A percentile compares a stretch with the other conserved stretches of the same genome.
Conservation (phyloP, 2,113 vertebrate species). For the Siniperca chuatsi region DNA sequence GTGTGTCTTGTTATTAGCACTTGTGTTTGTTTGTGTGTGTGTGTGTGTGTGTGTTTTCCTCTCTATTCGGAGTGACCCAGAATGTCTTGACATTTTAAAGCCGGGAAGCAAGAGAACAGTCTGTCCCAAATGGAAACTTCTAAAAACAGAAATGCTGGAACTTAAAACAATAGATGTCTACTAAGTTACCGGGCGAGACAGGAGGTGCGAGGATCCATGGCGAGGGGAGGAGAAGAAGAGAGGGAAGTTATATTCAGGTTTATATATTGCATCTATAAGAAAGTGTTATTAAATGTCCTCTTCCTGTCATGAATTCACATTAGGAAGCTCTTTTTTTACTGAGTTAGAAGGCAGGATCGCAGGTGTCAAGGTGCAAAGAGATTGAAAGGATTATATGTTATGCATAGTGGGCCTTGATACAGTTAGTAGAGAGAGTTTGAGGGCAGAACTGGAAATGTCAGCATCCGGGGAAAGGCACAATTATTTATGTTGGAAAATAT, state of each 20-base stretch:
- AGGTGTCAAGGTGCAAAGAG: not conserved
- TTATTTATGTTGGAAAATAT: constrained; percentile 5
- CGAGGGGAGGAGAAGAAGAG: not conserved
- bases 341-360: not conserved
- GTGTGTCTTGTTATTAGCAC: not conserved
- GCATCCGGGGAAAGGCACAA: not conserved
- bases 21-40: not conserved
- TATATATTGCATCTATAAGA: not conserved
- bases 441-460: not conserved
- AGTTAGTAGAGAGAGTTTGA: not conserved
- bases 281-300: constrained; percentile 4
- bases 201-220: too few relatives aligned
- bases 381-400: not conserved
- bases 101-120: constrained; percentile 28
- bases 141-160: constrained; percentile 47
- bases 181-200: not conserved
- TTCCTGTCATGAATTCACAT: not conserved
- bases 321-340: not conserved
- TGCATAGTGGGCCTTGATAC: not conserved
- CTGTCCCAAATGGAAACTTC: constrained; percentile 54
- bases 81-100: constrained; percentile 56
- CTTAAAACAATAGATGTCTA: constrained; percentile 42
- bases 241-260: not conserved
- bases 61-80: constrained; percentile 31
- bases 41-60: not conserved